A percentile compares a stretch with the other conserved stretches of the same genome.
These are phyloP conservation scores for Dromococcyx pavoninus DNA, from an alignment of 2,797 vertebrate genomes.

Conservation along the genomic window DNA sequence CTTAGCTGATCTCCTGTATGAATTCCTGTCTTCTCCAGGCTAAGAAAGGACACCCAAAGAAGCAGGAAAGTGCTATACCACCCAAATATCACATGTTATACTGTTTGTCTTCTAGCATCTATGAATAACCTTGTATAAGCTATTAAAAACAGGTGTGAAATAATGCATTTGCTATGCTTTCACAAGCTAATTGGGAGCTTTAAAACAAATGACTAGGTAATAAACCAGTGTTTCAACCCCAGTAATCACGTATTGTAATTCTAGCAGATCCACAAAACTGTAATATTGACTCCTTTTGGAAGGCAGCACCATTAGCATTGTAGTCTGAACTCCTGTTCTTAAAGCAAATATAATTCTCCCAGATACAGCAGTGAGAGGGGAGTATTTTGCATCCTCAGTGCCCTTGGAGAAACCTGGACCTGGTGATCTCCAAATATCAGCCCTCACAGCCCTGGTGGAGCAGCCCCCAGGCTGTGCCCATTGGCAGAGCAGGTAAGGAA, in stretches of 20 bases:
- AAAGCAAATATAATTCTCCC: not conserved
- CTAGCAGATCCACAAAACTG: not conserved
- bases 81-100: not conserved
- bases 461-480: not conserved
- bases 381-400: fast-evolving
- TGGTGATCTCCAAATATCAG: not conserved
- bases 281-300: not conserved
- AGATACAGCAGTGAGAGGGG: not conserved
- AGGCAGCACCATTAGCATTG: not conserved
- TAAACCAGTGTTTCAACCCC: slow-evolving; percentile 32
- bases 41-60: not conserved
- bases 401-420: not conserved
- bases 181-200: slow-evolving; percentile 29
- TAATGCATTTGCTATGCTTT: slow-evolving; percentile 1
- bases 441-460: not conserved
- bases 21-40: not conserved
- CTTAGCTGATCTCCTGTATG: not conserved
- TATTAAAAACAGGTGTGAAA: slow-evolving; percentile 33
- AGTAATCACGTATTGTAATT: slow-evolving; percentile 17
- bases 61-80: not conserved
- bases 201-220: slow-evolving; percentile 49
- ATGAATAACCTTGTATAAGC: not conserved
- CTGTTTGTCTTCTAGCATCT: slow-evolving; percentile 9
- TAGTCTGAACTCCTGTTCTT: not conserved
- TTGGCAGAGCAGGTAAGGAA: not conserved